A percentile compares a stretch with the other conserved stretches of the same genome.
Conservation (phyloP, 2,888 invertebrate genomes). For the Hermaeophaga mercurialis region DNA sequence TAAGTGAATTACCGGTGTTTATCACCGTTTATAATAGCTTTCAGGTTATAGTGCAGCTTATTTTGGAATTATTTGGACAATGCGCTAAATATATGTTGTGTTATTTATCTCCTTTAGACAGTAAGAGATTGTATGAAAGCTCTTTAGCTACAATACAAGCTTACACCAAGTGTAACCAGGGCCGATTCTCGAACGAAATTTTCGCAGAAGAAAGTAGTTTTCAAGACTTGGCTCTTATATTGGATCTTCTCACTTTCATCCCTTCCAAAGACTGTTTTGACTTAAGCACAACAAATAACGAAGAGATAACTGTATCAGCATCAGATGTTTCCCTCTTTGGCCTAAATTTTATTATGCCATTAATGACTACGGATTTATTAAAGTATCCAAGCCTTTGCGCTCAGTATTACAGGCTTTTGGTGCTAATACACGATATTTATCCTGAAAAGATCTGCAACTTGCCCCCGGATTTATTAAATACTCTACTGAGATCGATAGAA, state of each 20-base stretch:
- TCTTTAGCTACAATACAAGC: constrained; percentile 73
- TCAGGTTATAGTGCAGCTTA: constrained; percentile 76
- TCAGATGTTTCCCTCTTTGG: constrained; percentile 72
- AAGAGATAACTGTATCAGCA: constrained; percentile 56
- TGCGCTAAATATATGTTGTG: constrained; percentile 74
- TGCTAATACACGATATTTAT: constrained; percentile 68
- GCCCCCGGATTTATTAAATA: constrained; percentile 60
- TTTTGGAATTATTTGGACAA: constrained; percentile 74
- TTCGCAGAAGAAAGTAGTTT: constrained; percentile 75
- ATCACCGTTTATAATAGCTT: constrained; percentile 75
- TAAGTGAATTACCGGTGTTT: constrained; percentile 72
- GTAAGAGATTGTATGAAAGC: constrained; percentile 68
- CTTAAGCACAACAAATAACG: constrained; percentile 46
- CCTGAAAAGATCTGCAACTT: constrained; percentile 65
- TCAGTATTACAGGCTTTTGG: constrained; percentile 67
- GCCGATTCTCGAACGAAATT: constrained; percentile 66
- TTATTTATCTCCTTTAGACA: constrained; percentile 65
- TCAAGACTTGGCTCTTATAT: constrained; percentile 77
- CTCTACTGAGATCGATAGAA: constrained; percentile 64
- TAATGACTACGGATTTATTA: constrained; percentile 73
- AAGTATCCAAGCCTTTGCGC: constrained; percentile 71
- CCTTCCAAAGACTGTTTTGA: constrained; percentile 57
- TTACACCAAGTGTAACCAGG: constrained; percentile 70
- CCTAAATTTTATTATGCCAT: constrained; percentile 72
- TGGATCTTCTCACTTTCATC: constrained; percentile 70